Evolutionary conservation across 2,113 vertebrate species (phyloP).

Genomic region (Hyperopisus bebe): DNA sequence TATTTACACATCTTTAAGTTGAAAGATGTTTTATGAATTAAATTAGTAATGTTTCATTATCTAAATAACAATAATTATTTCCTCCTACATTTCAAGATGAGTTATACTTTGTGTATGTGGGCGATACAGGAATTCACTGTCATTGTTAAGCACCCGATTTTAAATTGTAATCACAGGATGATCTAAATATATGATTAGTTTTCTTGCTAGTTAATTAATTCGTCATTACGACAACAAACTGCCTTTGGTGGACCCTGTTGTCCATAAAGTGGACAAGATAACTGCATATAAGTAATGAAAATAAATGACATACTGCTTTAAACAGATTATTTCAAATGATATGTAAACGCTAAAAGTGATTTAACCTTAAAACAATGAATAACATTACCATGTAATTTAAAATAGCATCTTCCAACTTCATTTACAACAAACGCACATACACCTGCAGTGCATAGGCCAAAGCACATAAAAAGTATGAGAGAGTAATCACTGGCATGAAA

Average conservation of each 20-base stretch:
- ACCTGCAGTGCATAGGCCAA: constrained; percentile 4
- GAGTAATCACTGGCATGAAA: not conserved
- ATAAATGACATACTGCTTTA: constrained; percentile 7
- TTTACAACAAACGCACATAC: not conserved
- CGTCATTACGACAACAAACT: not conserved
- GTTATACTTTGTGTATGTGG: not conserved
- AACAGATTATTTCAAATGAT: constrained; percentile 5
- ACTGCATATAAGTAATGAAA: not conserved
- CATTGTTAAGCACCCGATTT: not conserved
- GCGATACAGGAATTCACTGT: not conserved
- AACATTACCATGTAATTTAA: constrained; percentile 18
- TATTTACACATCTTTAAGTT: not conserved
- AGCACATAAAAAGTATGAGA: not conserved
- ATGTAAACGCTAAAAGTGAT: constrained; percentile 12
- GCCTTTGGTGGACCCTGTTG: not conserved
- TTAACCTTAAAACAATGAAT: constrained; percentile 15
- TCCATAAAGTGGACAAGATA: constrained; percentile 9
- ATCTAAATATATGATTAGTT: constrained; percentile 3
- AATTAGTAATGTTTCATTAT: not conserved
- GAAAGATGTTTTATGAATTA: not conserved
- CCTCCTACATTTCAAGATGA: not conserved
- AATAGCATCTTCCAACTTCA: not conserved
- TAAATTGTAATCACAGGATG: not conserved
- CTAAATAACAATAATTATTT: not conserved
- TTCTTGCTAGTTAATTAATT: not conserved